These are phyloP conservation scores for Hoplostethus mediterraneus DNA, from an alignment of 2,797 vertebrate species.

Conservation along the genomic window DNA sequence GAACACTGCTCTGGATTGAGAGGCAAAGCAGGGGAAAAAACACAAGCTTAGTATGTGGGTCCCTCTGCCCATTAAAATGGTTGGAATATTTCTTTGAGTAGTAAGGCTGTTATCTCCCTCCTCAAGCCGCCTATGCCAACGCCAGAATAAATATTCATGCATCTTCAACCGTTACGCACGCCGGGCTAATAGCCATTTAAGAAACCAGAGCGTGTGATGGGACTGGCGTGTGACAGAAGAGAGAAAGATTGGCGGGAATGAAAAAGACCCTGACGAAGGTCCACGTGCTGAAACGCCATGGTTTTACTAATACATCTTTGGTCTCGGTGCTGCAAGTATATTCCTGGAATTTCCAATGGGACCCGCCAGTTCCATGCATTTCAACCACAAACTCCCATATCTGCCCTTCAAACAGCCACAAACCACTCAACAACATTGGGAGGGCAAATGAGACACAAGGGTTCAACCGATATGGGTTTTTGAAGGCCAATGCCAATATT, in stretches of 20 bases:
- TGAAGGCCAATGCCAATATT: too few species aligned
- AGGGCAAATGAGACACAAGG: too few species aligned
- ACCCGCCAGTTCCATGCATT: too few species aligned
- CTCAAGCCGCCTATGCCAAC: not conserved
- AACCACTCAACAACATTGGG: too few species aligned
- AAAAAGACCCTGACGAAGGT: too few species aligned
- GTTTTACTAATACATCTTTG: not conserved
- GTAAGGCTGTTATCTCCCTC: conserved; percentile 2
- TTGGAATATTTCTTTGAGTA: not conserved
- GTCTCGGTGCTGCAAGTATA: too few species aligned
- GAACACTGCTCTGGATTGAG: not conserved
- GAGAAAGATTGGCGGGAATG: not conserved
- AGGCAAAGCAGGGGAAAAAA: not conserved
- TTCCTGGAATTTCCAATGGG: too few species aligned
- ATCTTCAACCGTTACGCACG: conserved; percentile 9
- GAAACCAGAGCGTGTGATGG: conserved; percentile 16
- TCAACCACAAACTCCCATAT: too few species aligned
- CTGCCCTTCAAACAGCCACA: too few species aligned
- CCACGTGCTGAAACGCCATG: not conserved
- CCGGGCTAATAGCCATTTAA: conserved; percentile 33
- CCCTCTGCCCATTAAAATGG: not conserved
- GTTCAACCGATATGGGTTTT: too few species aligned
- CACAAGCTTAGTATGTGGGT: not conserved
- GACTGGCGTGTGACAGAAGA: not conserved
- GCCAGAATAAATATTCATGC: conserved; percentile 26